These are phyloP conservation scores for Steinernema feltiae DNA, from an alignment of 1,140 invertebrate genomes.

Conservation along the genomic window DNA sequence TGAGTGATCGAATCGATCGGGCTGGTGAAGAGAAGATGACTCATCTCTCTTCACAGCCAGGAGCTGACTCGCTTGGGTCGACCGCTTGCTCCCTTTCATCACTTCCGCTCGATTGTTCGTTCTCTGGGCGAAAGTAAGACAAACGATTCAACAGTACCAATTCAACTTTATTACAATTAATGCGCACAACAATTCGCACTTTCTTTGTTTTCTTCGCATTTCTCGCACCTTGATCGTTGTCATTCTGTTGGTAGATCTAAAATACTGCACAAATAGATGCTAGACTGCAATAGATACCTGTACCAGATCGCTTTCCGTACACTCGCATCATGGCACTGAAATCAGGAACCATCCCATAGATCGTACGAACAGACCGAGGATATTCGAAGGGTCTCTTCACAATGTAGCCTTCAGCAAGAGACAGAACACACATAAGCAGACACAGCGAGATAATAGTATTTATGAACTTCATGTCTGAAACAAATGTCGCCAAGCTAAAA, in stretches of 20 bases:
- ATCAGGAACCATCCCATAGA: not conserved
- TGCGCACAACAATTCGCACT: not conserved
- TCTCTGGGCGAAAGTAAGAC: no score
- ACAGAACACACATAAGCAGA: not conserved
- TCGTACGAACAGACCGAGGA: not conserved
- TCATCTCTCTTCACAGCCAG: not conserved
- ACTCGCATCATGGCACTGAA: slow-evolving; percentile 8
- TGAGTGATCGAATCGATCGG: slow-evolving; percentile 3
- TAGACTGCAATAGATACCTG: not conserved
- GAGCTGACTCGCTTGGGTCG: not conserved
- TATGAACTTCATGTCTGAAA: not conserved
- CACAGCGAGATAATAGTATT: not conserved
- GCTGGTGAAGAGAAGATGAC: not conserved
- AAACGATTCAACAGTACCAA: not conserved
- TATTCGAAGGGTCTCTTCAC: not conserved
- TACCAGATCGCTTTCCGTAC: not conserved
- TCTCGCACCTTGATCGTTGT: no score
- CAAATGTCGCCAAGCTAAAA: not conserved
- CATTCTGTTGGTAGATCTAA: not conserved
- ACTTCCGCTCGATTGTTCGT: no score
- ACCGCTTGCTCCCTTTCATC: not conserved
- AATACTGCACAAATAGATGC: not conserved
- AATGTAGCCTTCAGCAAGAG: not conserved
- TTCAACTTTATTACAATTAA: not conserved
- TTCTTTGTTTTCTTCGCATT: no score